Percentiles rank a stretch among this genome's conserved stretches.
These are phyloP conservation scores for Glossosoma conforme DNA, from an alignment of 1,140 invertebrate species.

Conservation along the genomic window DNA sequence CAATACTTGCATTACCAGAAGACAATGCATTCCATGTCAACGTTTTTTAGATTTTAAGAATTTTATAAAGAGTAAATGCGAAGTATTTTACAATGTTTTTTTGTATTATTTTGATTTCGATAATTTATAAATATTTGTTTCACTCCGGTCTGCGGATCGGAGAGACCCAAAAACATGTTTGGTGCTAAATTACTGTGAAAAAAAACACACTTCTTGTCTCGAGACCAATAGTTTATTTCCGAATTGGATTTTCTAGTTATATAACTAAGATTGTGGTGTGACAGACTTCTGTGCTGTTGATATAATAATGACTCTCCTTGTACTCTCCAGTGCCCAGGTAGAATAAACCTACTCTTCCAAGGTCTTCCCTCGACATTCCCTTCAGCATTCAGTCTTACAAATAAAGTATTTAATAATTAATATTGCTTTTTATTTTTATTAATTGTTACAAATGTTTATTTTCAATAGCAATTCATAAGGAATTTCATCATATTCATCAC, in stretches of 20 bases:
- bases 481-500: no score
- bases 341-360: slow-evolving; percentile 4
- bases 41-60: slow-evolving; percentile 21
- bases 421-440: slow-evolving; percentile 3
- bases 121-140: slow-evolving; percentile 22
- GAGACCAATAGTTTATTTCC: slow-evolving; percentile 27
- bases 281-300: no score
- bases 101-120: slow-evolving; percentile 19
- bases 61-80: slow-evolving; percentile 8
- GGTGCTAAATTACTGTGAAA: slow-evolving; percentile 29
- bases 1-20: slow-evolving; percentile 27
- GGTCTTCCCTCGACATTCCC: slow-evolving; percentile 17
- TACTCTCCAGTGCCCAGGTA: no score
- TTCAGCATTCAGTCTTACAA: slow-evolving; percentile 21
- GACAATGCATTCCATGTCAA: slow-evolving; percentile 31
- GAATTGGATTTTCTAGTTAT: slow-evolving; percentile 15
- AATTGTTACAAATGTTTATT: slow-evolving; percentile 1
- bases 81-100: slow-evolving; percentile 20
- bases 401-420: slow-evolving; percentile 25
- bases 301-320: no score
- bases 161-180: slow-evolving; percentile 15
- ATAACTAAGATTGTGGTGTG: slow-evolving; percentile 15
- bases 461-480: background rate
- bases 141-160: slow-evolving; percentile 6
- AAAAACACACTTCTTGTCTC: slow-evolving; percentile 7